phyloP scores from a whole-genome alignment of 2,113 vertebrate species.

The Nerophis lumbriciformis region DNA sequence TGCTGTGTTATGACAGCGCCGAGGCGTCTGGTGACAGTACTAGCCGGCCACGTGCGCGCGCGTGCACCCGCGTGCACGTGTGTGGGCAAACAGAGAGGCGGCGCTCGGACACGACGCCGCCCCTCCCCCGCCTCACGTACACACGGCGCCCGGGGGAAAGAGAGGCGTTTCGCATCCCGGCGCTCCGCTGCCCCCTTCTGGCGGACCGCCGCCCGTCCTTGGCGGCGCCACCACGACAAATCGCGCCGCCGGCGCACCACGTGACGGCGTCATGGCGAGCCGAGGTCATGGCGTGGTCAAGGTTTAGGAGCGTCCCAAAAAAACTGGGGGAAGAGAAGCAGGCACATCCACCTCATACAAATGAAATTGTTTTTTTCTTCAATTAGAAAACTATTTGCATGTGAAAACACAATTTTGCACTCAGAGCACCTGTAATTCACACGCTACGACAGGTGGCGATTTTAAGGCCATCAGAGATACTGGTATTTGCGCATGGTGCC shows the following conservation, averaged over 20 bases:
- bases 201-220: background rate
- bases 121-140: conserved; percentile 17
- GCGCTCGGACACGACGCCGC: conserved; percentile 36
- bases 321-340: too few species aligned
- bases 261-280: background rate
- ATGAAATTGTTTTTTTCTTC: too few species aligned
- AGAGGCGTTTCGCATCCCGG: background rate
- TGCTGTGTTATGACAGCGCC: conserved; percentile 69
- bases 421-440: too few species aligned
- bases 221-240: background rate
- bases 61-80: background rate
- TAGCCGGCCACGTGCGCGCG: conserved; percentile 38
- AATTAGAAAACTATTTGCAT: too few species aligned
- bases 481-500: too few species aligned
- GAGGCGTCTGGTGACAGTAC: conserved; percentile 60
- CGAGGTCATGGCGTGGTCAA: too few species aligned
- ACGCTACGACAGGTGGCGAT: too few species aligned
- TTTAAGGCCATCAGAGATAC: too few species aligned
- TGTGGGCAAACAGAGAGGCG: conserved; percentile 62
- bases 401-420: too few species aligned
- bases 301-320: too few species aligned
- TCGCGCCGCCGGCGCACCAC: background rate
- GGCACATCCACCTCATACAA: too few species aligned
- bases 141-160: background rate
- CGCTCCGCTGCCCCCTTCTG: conserved; percentile 56